Percentiles rank a stretch among this genome's conserved stretches.
Conservation (phyloP, 1,140 invertebrate genomes). For the Luehdorfia chinensis region DNA sequence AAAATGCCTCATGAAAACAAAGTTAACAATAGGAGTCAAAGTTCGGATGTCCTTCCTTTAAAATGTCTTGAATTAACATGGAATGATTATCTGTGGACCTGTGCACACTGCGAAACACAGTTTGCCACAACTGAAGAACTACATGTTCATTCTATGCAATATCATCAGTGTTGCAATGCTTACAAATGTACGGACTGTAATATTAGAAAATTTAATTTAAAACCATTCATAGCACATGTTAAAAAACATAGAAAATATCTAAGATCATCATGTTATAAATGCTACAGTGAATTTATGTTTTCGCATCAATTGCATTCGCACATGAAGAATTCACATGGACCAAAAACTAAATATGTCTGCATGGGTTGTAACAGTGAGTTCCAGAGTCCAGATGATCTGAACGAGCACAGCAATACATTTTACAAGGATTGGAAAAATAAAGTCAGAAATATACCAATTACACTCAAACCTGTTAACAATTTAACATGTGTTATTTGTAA, state of each 20-base stretch:
- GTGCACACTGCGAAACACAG: constrained; percentile 45
- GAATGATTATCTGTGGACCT: constrained; percentile 52
- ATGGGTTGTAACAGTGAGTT: constrained; percentile 29
- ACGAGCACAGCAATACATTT: constrained; percentile 22
- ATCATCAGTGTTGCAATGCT: constrained; percentile 38
- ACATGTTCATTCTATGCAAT: constrained; percentile 36
- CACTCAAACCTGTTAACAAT: constrained; percentile 17
- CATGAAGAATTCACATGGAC: constrained; percentile 20
- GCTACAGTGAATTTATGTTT: constrained; percentile 24
- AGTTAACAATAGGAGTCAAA: background rate
- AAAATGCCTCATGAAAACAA: constrained; percentile 14
- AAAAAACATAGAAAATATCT: constrained; percentile 31
- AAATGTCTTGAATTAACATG: constrained; percentile 30
- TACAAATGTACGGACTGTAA: constrained; percentile 44
- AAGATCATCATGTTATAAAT: constrained; percentile 32
- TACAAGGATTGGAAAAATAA: constrained; percentile 23
- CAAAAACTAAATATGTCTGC: constrained; percentile 22
- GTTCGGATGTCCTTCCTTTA: constrained; percentile 18
- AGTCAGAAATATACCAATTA: constrained; percentile 19
- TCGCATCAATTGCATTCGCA: constrained; percentile 13
- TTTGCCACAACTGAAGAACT: constrained; percentile 43
- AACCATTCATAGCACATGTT: constrained; percentile 30
- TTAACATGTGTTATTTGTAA: constrained; percentile 49
- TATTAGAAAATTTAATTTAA: constrained; percentile 28
- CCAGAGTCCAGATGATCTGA: constrained; percentile 21